A percentile compares a stretch with the other conserved stretches of the same genome.
Evolutionary conservation across 2,888 invertebrate species (phyloP).

Genomic region (Meliscaeva auricollis): DNA sequence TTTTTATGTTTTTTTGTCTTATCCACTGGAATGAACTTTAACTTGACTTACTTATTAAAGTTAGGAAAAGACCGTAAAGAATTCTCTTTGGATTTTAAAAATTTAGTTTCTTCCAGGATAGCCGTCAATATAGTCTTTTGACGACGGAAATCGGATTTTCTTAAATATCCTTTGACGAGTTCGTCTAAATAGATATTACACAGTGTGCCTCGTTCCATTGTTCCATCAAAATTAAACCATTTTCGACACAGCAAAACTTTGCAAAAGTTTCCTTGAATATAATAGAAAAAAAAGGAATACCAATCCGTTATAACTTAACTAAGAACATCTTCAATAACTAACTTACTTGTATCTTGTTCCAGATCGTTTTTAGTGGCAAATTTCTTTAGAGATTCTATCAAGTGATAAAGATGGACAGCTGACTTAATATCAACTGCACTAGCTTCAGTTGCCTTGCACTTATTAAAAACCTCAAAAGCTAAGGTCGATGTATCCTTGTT

Average conservation of each 20-base stretch:
- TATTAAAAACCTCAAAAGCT: constrained; percentile 78
- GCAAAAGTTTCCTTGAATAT: constrained; percentile 83
- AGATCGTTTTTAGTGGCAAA: constrained; percentile 75
- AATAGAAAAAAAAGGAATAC: neutral
- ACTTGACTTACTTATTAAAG: constrained; percentile 86
- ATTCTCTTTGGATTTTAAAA: constrained; percentile 86
- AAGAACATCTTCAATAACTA: neutral
- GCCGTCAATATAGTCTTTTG: constrained; percentile 86
- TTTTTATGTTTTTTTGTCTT: neutral
- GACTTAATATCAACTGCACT: constrained; percentile 80
- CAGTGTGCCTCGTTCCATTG: constrained; percentile 87
- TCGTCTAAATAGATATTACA: constrained; percentile 88
- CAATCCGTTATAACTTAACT: neutral
- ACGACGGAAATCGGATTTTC: constrained; percentile 86
- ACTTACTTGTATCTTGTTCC: constrained; percentile 80
- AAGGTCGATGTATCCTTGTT: constrained; percentile 74
- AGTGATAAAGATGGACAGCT: constrained; percentile 81
- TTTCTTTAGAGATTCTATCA: constrained; percentile 79
- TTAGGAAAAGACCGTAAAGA: constrained; percentile 87
- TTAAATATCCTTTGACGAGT: constrained; percentile 88
- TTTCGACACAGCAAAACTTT: constrained; percentile 87
- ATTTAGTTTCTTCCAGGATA: constrained; percentile 86
- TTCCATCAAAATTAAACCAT: constrained; percentile 89
- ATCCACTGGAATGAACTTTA: neutral
- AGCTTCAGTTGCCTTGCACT: constrained; percentile 78